Evolutionary conservation across 2,113 vertebrate species (phyloP).

Genomic region (Furnarius figulus): DNA sequence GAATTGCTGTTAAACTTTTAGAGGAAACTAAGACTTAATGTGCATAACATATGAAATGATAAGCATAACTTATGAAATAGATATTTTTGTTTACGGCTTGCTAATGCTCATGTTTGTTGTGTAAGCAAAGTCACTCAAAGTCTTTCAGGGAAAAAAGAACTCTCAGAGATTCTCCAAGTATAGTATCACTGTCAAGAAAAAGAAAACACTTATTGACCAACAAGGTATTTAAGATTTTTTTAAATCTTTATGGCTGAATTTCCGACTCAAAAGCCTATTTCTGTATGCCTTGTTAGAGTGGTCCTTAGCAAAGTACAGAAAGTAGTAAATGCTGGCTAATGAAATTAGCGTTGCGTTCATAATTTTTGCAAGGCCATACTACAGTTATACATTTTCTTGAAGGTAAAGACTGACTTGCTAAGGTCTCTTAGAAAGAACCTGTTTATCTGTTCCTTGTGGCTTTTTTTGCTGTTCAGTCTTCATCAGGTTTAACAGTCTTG

Average conservation of each 20-base stretch:
- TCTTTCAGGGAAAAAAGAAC: not conserved
- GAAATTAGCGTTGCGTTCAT: not conserved
- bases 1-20: not conserved
- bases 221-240: not conserved
- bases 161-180: not conserved
- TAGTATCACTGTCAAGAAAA: not conserved
- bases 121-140: not conserved
- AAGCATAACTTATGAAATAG: not conserved
- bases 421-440: not conserved
- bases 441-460: not conserved
- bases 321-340: not conserved
- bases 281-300: not conserved
- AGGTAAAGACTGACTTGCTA: not conserved
- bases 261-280: not conserved
- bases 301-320: not conserved
- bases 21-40: not conserved
- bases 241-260: not conserved
- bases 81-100: not conserved
- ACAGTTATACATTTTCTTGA: not conserved
- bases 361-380: not conserved
- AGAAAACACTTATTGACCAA: not conserved
- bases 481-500: not conserved
- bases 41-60: not conserved
- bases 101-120: not conserved
- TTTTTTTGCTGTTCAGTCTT: not conserved